Percentiles rank a stretch among this genome's conserved stretches.
Conservation (phyloP, 1,140 invertebrate species). For the Diorhabda elongata region DNA sequence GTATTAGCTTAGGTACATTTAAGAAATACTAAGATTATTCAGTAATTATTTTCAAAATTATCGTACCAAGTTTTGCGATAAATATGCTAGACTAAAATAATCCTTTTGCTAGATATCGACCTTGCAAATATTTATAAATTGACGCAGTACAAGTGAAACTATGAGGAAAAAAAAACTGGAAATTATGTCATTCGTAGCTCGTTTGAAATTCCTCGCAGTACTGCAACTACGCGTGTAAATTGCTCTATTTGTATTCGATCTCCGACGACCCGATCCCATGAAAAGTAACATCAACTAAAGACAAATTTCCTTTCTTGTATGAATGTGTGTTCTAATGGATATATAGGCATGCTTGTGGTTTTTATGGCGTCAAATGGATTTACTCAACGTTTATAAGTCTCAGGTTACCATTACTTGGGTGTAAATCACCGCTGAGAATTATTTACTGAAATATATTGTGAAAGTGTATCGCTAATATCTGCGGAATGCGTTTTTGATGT, state of each 20-base stretch:
- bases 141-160: not conserved
- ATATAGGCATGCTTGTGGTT: not conserved
- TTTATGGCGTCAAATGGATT: conserved; percentile 1
- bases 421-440: no score
- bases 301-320: not conserved
- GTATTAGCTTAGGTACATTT: no score
- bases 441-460: no score
- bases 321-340: not conserved
- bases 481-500: no score
- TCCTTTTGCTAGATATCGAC: not conserved
- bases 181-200: not conserved
- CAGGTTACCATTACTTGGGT: not conserved
- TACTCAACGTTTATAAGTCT: not conserved
- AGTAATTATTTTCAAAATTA: no score
- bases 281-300: not conserved
- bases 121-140: not conserved
- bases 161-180: not conserved
- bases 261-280: not conserved
- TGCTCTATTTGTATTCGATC: not conserved
- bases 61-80: no score
- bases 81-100: no score
- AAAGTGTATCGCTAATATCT: no score
- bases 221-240: not conserved
- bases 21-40: no score
- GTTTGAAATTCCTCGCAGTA: not conserved